Evolutionary conservation across 2,113 vertebrate genomes (phyloP), one percentile per base, ranked within the genome.

Genomic region (Lagopus muta): DNA sequence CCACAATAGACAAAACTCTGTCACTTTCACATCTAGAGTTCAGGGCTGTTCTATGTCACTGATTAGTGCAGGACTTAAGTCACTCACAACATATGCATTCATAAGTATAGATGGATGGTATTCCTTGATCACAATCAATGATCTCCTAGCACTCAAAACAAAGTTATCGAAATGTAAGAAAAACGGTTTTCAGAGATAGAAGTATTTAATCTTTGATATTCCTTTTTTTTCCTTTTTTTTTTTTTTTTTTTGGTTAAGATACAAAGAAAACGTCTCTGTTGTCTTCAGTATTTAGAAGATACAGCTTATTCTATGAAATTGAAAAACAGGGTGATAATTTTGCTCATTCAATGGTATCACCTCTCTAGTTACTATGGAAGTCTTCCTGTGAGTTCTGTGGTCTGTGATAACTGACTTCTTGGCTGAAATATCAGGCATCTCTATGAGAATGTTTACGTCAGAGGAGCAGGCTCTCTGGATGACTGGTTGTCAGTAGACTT

Each of bases 21-120:
- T 4, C 36, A 12, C 25, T 52, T 79, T 82, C 15, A 27, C 27
- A 27, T 2, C 13, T 72, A 54, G 7, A 28, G 47, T 85, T 82
- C 40, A 74, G n/a, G 32, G 18, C 30, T 76, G 40, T 20, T 47
- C 75, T 25, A 57, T 43, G 74, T 64, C 22, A 58, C 12, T 43
- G 43, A 69, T 17, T 14, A 72, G 38, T n/a, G 25, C 6, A 34
- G 78, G 21, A 42, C 6, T 45, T 62, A 25, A 66, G 54, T 34
- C 8, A 11, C 8, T 55, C 11, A 27, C 1, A 7, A 17, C 1
- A 14, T 5, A 28, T 2, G 13, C 3, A 6, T 40, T 30, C 13
- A 11, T 1, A 0, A 1, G 36, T 3, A 11, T 3, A 57, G 3
- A 47, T 13, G 17, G 10, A 17, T 9, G 4, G 0, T 13, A 4